phyloP scores from a whole-genome alignment of 2,113 vertebrate genomes.

The Ellobius talpinus region DNA sequence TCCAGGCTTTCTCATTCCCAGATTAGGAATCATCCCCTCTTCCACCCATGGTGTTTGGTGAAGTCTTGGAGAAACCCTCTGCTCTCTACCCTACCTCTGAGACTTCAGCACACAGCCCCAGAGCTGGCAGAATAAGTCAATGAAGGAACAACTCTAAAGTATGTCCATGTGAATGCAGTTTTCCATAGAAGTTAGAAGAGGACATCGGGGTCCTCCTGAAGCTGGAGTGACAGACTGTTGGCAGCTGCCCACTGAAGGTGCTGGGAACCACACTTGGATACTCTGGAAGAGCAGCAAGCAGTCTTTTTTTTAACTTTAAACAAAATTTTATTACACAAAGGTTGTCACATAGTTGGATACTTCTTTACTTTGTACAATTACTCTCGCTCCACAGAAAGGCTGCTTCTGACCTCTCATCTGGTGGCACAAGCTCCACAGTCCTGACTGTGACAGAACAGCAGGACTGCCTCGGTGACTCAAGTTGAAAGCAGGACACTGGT shows the following conservation, averaged over 20 bases:
- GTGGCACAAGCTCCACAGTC: too few relatives aligned
- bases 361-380: too few relatives aligned
- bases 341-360: too few relatives aligned
- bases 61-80: neutral
- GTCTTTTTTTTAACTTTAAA: too few relatives aligned
- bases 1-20: neutral
- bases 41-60: neutral
- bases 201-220: rapidly evolving
- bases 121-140: neutral
- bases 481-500: too few relatives aligned
- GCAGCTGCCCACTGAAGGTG: too few relatives aligned
- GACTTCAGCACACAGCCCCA: rapidly evolving
- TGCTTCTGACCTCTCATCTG: too few relatives aligned
- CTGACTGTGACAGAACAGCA: too few relatives aligned
- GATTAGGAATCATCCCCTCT: neutral
- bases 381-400: too few relatives aligned
- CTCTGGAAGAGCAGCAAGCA: neutral
- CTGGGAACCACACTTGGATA: neutral
- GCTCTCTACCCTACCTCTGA: neutral
- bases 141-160: neutral
- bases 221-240: neutral
- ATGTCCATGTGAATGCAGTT: neutral
- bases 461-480: too few relatives aligned
- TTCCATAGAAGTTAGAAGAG: neutral
- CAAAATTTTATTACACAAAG: too few relatives aligned